Evolutionary conservation across 1,140 invertebrate genomes (phyloP), one percentile per base, ranked within the genome.

Genomic region (Ruditapes philippinarum): DNA sequence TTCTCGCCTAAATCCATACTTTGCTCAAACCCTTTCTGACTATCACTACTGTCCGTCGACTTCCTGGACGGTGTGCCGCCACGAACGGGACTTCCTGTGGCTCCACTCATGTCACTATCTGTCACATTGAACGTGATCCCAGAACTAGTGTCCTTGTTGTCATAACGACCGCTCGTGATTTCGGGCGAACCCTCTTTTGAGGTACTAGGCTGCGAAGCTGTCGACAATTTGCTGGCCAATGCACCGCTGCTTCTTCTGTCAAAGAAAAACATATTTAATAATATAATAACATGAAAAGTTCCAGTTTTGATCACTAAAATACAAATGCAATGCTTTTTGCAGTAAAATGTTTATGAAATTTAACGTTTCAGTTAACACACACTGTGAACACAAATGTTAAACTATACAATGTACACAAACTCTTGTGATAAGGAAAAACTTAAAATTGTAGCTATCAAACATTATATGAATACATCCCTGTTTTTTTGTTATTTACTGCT

Each of bases 1-100:
- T 88, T 80, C 57, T 70, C 78, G 19, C 78, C 62, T 11, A 88
- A 51, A 22, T 78, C 84, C 31, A 78, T 57, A n/a, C 14, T 73
- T 65, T 45, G 36, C 60, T 57, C 49, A 68, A 49, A 36, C 0
- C 81, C 81, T 84, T 49, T 70, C 49, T 54, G 68, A 38, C 83
- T 76, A 25, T 74, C 68, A 78, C 83, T 86, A 62, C 83, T 86
- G 36, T 86, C 83, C 12, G 68, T 74, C 3, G 73, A 86, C 40
- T 65, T 57, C 17, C 74, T 73, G 3, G 70, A 42, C 0, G 84
- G 70, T 45, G 49, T 78, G 17, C 36, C 57, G 12, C 25, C 28
- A 31, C 49, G 74, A 12, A 78, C 45, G 7, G 60, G 60, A 45
- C 57, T 65, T 12, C 38, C 38, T 14, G 79, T 42, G 19, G 31